A percentile compares a stretch with the other conserved stretches of the same genome.
Evolutionary conservation across 2,113 vertebrate species (phyloP).

Genomic region (Coracopsis vasa): DNA sequence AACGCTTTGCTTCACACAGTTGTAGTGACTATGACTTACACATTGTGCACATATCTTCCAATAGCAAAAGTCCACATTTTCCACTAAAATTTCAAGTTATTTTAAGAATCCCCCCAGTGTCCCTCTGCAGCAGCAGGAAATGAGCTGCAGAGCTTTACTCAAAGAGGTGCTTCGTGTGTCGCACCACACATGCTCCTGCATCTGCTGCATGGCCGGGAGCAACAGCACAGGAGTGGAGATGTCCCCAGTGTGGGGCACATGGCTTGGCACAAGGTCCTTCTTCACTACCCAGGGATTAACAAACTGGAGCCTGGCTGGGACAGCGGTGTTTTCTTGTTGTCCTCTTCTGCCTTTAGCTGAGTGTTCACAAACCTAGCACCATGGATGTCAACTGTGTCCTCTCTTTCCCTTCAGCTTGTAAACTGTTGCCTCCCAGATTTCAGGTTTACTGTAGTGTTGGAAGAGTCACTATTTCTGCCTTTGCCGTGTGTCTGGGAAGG

Average conservation of each 20-base stretch:
- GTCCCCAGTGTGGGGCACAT: rapidly evolving
- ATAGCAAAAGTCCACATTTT: not conserved
- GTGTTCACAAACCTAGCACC: not conserved
- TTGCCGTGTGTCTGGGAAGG: not conserved
- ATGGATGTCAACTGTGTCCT: not conserved
- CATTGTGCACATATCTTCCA: not conserved
- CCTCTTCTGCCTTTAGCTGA: not conserved
- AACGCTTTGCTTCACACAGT: not conserved
- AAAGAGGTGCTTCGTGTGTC: not conserved
- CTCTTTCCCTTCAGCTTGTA: not conserved
- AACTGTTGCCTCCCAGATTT: not conserved
- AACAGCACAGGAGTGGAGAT: not conserved
- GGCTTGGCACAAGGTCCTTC: not conserved
- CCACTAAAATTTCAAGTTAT: not conserved
- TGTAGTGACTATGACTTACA: not conserved
- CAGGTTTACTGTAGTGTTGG: not conserved
- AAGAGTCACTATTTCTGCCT: constrained; percentile 31
- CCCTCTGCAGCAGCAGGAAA: not conserved
- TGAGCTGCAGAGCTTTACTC: not conserved
- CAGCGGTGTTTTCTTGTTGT: not conserved
- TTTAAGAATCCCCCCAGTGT: rapidly evolving
- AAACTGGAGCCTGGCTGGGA: not conserved
- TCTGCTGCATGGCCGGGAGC: not conserved
- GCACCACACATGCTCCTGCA: rapidly evolving
- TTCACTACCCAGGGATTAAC: not conserved